Conservation (phyloP, 2,888 invertebrate genomes). For the Dyspetes luteomarginatus region DNA sequence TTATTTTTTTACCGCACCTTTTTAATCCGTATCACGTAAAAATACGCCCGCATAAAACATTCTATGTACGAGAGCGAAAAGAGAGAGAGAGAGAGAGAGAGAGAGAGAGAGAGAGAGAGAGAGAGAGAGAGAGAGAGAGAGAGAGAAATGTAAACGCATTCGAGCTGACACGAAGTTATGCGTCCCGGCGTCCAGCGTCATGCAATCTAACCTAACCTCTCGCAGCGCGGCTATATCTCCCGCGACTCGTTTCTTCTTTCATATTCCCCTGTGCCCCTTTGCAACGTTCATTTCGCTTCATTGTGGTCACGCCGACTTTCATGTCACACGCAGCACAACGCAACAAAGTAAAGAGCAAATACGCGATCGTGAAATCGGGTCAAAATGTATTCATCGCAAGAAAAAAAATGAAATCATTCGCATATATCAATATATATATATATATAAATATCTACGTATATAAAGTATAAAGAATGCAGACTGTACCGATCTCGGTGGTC, state of each 20-base stretch:
- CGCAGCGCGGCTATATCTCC: not conserved
- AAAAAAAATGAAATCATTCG: too few relatives aligned
- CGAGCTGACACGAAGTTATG: conserved; percentile 15
- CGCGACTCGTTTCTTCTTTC: conserved; percentile 45
- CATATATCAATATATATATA: too few relatives aligned
- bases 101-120: too few relatives aligned
- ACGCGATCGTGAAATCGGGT: too few relatives aligned
- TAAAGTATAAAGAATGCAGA: not conserved
- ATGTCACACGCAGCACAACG: not conserved
- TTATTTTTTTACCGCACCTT: not conserved
- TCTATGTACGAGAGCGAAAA: too few relatives aligned
- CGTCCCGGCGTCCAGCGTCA: conserved; percentile 59
- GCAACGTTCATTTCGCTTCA: not conserved
- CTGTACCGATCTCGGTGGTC: not conserved
- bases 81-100: too few relatives aligned
- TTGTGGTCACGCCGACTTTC: not conserved
- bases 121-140: conserved; percentile 5
- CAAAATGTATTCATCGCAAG: too few relatives aligned
- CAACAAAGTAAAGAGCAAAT: too few relatives aligned
- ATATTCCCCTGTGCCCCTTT: not conserved
- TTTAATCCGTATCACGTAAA: not conserved
- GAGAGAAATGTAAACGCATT: conserved; percentile 26
- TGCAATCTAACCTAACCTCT: conserved; percentile 56
- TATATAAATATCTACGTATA: not conserved
- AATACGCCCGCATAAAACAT: not conserved